Percentiles rank a stretch among this genome's conserved stretches.
These are phyloP conservation scores for Amblyteles armatorius DNA, from an alignment of 2,888 invertebrate genomes.

Conservation along the genomic window DNA sequence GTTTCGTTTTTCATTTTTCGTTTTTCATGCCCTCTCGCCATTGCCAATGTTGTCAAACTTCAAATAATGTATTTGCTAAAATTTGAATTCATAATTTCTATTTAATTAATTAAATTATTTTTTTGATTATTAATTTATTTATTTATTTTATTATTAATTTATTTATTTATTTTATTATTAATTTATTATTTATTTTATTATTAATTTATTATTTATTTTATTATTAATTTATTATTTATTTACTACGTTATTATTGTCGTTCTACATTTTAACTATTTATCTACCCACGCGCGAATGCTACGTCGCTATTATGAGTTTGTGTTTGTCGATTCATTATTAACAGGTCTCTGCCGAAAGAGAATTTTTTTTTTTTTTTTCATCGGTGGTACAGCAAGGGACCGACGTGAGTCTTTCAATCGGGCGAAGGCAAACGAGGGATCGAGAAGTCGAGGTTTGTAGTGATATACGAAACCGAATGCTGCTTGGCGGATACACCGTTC, in stretches of 20 bases:
- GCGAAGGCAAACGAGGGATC: constrained; percentile 45
- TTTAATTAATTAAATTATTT: background rate
- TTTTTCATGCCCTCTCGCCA: constrained; percentile 4
- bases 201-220: too few species aligned
- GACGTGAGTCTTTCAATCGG: background rate
- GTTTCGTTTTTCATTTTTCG: too few species aligned
- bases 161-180: too few species aligned
- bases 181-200: too few species aligned
- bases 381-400: background rate
- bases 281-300: too few species aligned
- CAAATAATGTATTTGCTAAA: background rate
- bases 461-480: constrained; percentile 4
- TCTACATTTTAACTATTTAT: too few species aligned
- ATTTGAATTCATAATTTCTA: background rate
- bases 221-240: too few species aligned
- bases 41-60: too few species aligned
- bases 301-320: too few species aligned
- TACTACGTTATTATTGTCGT: too few species aligned
- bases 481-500: background rate
- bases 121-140: too few species aligned
- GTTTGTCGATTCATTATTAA: background rate
- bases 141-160: too few species aligned
- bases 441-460: background rate
- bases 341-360: background rate
- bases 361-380: background rate